Evolutionary conservation across 2,113 vertebrate genomes (phyloP), one percentile per base, ranked within the genome.

Genomic region (Phrynosoma platyrhinos): DNA sequence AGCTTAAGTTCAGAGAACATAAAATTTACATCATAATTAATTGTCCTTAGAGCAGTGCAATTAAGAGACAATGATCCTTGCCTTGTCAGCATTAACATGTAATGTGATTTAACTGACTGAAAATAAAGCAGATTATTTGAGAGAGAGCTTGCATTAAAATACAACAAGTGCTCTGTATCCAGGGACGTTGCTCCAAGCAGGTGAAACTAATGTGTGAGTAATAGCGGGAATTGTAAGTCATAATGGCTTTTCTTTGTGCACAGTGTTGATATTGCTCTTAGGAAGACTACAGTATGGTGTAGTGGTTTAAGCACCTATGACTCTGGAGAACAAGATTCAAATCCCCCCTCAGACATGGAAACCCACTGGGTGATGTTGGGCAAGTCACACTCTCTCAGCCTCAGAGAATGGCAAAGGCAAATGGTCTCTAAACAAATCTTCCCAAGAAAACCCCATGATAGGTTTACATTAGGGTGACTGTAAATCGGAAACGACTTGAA

Each of bases 51-150:
- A 62, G 13, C 18, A 18, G 58, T 62, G 47, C 58, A 62, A 16
- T 62, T 62, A 16, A 62, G 27, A 71, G 27, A 10, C 25, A 71
- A 12, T 71, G 68, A 66, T 27, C 68, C 30, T 71, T 68, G 88
- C 80, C 58, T 84, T 72, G 30, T 25, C 55, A 94, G 84, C 36
- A 21, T 91, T 82, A 69, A 81, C 82, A 87, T 91, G 78, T 89
- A 87, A 66, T 76, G 83, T 91, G 62, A 79, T 87, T 55, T 89
- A 91, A 82, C 76, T 83, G 66, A 68, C 84, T 16, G 40, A 83
- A 83, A 81, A 89, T 83, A 89, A 64, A 82, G 83, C 0, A 89
- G 92, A 79, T 83, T 25, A 80, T 87, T 80, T 25, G 84, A 88
- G 75, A 89, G 86, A 71, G 13, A 14, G 52, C 0, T 1, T 87